phyloP scores from a whole-genome alignment of 2,113 vertebrate genomes.

The Pterocles gutturalis region DNA sequence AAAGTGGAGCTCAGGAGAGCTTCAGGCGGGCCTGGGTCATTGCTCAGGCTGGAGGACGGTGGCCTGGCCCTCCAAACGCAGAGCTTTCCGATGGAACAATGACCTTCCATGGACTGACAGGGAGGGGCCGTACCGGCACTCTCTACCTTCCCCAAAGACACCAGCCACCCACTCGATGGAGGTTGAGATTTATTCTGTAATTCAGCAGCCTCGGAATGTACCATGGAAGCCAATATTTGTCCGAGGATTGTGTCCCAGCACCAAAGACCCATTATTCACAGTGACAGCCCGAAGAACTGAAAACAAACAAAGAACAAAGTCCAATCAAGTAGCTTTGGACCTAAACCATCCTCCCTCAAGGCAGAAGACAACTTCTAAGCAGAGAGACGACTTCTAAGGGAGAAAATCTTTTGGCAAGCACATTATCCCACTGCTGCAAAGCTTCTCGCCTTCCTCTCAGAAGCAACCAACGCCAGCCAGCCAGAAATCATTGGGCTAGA shows the following conservation, averaged over 20 bases:
- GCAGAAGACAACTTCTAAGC: slow-evolving; percentile 52
- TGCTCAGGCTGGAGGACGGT: background rate
- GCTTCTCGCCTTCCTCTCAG: slow-evolving; percentile 5
- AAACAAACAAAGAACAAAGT: slow-evolving; percentile 67
- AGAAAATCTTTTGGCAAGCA: slow-evolving; percentile 28
- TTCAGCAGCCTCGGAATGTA: background rate
- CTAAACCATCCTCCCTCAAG: slow-evolving; percentile 40
- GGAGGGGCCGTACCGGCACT: background rate
- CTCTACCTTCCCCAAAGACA: background rate
- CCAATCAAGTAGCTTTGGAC: slow-evolving; percentile 47
- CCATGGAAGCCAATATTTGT: slow-evolving; percentile 21
- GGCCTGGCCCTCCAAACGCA: background rate
- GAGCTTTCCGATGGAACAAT: background rate
- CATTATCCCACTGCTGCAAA: slow-evolving; percentile 7
- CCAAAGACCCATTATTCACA: slow-evolving; percentile 39
- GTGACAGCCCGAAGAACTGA: slow-evolving; percentile 39
- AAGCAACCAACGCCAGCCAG: background rate
- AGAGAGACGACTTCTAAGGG: slow-evolving; percentile 24
- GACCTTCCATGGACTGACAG: background rate
- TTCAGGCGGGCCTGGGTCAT: background rate
- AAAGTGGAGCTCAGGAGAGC: background rate
- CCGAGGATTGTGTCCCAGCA: slow-evolving; percentile 1
- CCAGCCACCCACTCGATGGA: background rate
- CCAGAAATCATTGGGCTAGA: background rate
- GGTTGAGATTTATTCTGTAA: slow-evolving; percentile 20